Base-by-base conservation (phyloP, 2,797 vertebrate species). In the Micropoecilia bifurca region DNA sequence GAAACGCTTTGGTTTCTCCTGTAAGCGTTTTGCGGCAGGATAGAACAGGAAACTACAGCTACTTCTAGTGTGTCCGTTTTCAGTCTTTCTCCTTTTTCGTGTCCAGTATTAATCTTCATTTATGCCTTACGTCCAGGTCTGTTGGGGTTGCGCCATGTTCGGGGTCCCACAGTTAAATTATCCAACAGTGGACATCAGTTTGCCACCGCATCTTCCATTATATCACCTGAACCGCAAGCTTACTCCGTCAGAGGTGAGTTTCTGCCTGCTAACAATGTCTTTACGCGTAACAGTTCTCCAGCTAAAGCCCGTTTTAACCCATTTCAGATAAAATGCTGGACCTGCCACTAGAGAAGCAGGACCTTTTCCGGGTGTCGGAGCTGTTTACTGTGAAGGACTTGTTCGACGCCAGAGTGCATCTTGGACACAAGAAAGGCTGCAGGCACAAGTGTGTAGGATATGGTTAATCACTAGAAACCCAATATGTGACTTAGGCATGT, bases 361-460 rank as follows among this genome's bases (percentile, higher is more conserved):
- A 99, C 88, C 99, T 94, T 80, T 99, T 99, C 91, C 96, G 86
- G 1, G 72, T 99, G 83, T 96, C 96, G 16, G 98, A 99, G 84
- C 95, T 99, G 1, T 96, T 98, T 86, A 95, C 96, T 0, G 0
- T 99, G 3, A 96, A 96, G 80, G 96, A 97, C 10, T 95, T 99
- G 22, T 99, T 99, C 18, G 89, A 98, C 0, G 97, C 99, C 73
- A 95, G 97, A 0, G 97, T 99, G 28, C 98, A 99, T 86, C 95
- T 99, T 39, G 99, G 98, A 1, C 99, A 99, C 88, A 99, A 99
- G 75, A 97, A 95, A 3, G 96, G 96, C 1, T 98, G 97, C 86
- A 96, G 99, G 10, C 97, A 99, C 93, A 96, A 97, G 99, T 98
- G 47, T 39, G 92, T 87, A 13, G 63, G 1, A 41, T n/a, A 3